A percentile compares a stretch with the other conserved stretches of the same genome.
Conservation (phyloP, 2,888 invertebrate species). For the Sisyra terminalis region DNA sequence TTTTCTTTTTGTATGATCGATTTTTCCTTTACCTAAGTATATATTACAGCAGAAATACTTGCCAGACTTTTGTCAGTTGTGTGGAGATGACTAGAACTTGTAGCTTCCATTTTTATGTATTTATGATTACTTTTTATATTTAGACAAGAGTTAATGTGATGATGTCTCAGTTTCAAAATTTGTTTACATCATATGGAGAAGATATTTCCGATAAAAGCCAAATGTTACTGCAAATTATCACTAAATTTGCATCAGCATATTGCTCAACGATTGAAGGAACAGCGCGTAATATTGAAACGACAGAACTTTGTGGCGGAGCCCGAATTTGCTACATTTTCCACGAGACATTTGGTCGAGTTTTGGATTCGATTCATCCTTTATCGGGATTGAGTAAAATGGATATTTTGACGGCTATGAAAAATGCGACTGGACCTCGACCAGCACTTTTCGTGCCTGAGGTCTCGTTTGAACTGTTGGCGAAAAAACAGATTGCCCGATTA, state of each 20-base stretch:
- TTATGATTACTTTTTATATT: slow-evolving; percentile 26
- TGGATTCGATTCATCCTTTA: slow-evolving; percentile 91
- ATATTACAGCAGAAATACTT: too few species aligned
- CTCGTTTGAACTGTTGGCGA: slow-evolving; percentile 94
- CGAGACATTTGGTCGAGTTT: slow-evolving; percentile 88
- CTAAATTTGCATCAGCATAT: slow-evolving; percentile 97
- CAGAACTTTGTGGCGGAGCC: slow-evolving; percentile 95
- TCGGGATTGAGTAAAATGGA: slow-evolving; percentile 75
- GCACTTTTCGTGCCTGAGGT: slow-evolving; percentile 88
- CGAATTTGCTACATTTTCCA: slow-evolving; percentile 99
- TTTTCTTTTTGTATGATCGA: too few species aligned
- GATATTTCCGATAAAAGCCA: slow-evolving; percentile 94
- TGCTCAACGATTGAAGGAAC: slow-evolving; percentile 98
- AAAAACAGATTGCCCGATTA: slow-evolving; percentile 87
- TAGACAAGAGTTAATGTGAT: slow-evolving; percentile 89
- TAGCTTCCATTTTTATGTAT: too few species aligned
- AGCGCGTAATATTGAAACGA: slow-evolving; percentile 92
- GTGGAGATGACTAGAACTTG: too few species aligned
- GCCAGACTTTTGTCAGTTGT: too few species aligned
- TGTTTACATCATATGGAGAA: slow-evolving; percentile 92
- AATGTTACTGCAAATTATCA: slow-evolving; percentile 92
- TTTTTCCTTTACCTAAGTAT: too few species aligned
- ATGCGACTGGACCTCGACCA: slow-evolving; percentile 90
- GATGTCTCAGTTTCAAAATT: slow-evolving; percentile 93
- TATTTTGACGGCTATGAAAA: slow-evolving; percentile 90